Conservation (phyloP, 2,888 invertebrate genomes). For the Fragum whitleyi region DNA sequence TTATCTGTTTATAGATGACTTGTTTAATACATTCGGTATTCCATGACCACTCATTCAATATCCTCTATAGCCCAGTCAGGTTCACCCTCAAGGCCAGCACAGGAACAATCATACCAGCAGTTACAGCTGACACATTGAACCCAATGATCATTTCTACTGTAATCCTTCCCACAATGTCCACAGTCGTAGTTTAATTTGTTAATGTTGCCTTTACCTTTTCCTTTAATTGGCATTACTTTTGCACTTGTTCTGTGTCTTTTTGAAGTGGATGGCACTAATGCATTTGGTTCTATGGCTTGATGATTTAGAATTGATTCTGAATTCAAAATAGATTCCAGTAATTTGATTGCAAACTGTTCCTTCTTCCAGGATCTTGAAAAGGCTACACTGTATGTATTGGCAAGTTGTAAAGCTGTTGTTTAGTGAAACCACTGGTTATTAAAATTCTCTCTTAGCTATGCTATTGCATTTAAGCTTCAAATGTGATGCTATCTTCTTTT, state of each 20-base stretch:
- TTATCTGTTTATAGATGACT: too few relatives aligned
- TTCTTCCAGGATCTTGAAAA: constrained; percentile 12
- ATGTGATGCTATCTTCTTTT: constrained; percentile 33
- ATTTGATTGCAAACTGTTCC: neutral
- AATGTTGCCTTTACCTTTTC: constrained; percentile 31
- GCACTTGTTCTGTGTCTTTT: constrained; percentile 10
- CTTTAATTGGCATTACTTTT: constrained; percentile 18
- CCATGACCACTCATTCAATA: too few relatives aligned
- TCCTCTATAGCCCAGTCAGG: constrained; percentile 11
- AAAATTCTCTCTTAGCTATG: neutral
- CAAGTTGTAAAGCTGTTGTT: constrained; percentile 9
- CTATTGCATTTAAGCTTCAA: constrained; percentile 36
- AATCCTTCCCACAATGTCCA: constrained; percentile 20
- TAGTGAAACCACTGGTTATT: neutral
- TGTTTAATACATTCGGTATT: too few relatives aligned
- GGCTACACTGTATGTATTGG: constrained; percentile 21
- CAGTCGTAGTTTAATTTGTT: constrained; percentile 11
- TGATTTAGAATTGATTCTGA: constrained; percentile 13
- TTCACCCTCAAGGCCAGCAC: constrained; percentile 21
- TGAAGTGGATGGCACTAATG: constrained; percentile 2
- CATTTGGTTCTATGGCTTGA: neutral
- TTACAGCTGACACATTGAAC: constrained; percentile 23
- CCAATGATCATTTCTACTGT: constrained; percentile 30
- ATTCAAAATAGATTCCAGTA: constrained; percentile 9
- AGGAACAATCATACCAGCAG: constrained; percentile 19